phyloP scores from a whole-genome alignment of 2,888 invertebrate species.

The Netelia fuscicornis region DNA sequence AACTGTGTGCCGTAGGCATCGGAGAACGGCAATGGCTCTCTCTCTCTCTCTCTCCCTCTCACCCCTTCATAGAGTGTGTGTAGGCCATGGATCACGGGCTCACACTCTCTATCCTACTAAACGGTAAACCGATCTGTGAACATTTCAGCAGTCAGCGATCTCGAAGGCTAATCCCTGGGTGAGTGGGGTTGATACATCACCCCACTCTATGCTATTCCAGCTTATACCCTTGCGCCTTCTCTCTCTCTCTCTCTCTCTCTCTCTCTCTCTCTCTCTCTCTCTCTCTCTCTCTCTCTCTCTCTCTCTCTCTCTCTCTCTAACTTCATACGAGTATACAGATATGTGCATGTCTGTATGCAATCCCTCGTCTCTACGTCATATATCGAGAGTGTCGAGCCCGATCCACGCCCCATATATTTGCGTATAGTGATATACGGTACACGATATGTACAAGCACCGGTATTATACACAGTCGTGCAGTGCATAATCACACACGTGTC shows the following conservation, averaged over 20 bases:
- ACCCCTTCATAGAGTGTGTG: slow-evolving; percentile 58
- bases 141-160: slow-evolving; percentile 84
- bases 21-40: slow-evolving; percentile 19
- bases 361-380: slow-evolving; percentile 36
- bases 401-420: slow-evolving; percentile 59
- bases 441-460: slow-evolving; percentile 22
- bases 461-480: slow-evolving; percentile 18
- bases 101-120: slow-evolving; percentile 83
- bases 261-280: slow-evolving; percentile 39
- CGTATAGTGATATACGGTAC: slow-evolving; percentile 31
- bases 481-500: slow-evolving; percentile 63
- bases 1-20: slow-evolving; percentile 58
- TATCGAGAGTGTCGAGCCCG: slow-evolving; percentile 38
- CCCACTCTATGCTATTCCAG: slow-evolving; percentile 70
- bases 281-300: slow-evolving; percentile 56
- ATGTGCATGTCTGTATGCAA: slow-evolving; percentile 15
- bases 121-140: slow-evolving; percentile 85
- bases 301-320: slow-evolving; percentile 36
- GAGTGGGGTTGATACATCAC: slow-evolving; percentile 82
- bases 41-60: slow-evolving; percentile 17
- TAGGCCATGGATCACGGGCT: slow-evolving; percentile 80
- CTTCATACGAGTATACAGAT: slow-evolving; percentile 10
- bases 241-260: slow-evolving; percentile 46
- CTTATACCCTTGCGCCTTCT: slow-evolving; percentile 61
- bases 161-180: slow-evolving; percentile 83